phyloP scores from a whole-genome alignment of 2,888 invertebrate genomes.

The Amphipyra berbera region DNA sequence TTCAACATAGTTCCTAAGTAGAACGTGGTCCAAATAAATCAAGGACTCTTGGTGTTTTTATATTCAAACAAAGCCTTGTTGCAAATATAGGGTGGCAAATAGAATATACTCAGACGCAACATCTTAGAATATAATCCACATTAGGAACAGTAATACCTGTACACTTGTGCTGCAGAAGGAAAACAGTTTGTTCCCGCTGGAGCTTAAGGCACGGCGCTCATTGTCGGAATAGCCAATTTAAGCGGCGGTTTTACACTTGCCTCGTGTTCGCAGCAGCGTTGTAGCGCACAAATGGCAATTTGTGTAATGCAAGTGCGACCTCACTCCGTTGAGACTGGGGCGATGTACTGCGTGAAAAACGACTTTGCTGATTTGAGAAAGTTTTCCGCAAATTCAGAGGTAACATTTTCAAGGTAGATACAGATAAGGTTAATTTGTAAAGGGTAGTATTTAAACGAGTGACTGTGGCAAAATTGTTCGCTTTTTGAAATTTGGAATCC shows the following conservation, averaged over 20 bases:
- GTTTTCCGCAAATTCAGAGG: not conserved
- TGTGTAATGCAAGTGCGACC: slow-evolving; percentile 12
- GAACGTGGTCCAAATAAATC: too few species aligned
- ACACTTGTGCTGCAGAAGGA: not conserved
- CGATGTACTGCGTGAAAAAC: not conserved
- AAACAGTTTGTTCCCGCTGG: not conserved
- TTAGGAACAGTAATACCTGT: not conserved
- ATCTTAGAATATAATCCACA: not conserved
- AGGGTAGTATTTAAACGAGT: too few species aligned
- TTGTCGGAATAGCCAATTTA: slow-evolving; percentile 9
- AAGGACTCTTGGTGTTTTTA: too few species aligned
- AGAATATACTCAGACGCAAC: not conserved
- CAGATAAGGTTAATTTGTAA: too few species aligned
- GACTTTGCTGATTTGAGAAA: not conserved
- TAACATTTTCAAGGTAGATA: not conserved
- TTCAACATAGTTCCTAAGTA: too few species aligned
- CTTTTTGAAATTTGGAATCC: too few species aligned
- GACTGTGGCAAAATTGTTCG: too few species aligned
- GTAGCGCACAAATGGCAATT: slow-evolving; percentile 7
- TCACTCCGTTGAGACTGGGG: not conserved
- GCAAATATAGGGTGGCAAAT: not conserved
- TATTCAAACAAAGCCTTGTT: too few species aligned
- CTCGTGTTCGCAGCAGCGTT: not conserved
- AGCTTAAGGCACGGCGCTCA: not conserved
- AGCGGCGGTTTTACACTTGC: not conserved